Base-by-base conservation (phyloP, 2,888 invertebrate genomes). In the Caenorhabditis sp. region DNA sequence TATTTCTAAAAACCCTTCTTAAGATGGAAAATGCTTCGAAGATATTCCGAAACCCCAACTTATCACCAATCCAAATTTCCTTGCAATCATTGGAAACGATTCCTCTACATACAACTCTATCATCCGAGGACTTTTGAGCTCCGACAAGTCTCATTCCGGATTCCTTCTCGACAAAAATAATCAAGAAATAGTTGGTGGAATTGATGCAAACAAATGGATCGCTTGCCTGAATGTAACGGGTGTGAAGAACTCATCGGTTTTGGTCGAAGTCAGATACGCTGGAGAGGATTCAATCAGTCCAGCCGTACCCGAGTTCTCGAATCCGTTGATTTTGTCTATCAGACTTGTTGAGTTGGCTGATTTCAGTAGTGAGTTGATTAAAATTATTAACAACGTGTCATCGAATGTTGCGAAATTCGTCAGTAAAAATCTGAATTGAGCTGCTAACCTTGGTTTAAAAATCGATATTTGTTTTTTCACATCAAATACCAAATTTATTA, bases 301-400 rank as follows among this genome's bases (percentile, higher is more conserved):
- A 26, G 67, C 67, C 3, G 20, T 23, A 2, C 2, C 31, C 1
- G 4, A 14, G 3, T 75, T 62, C 53, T 59, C 61, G 1, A 70
- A 67, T 27, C 75, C 75, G 31, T 20, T 75, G n/a, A n/a, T 67
- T 10, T 43, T 75, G 2, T 67, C 75, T 2, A 53, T 75, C 23
- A 60, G 75, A 4, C n/a, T 75, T 1, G 67, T 63, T 10, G 75
- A 75, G 36, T 38, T 70, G 12, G 4, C 31, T 0, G n/a, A 14
- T 7, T 70, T 67, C 52, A 70, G 67, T 23, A 56, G 56, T 56
- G 26, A 10, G 25, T 56, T 56, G 3, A 4, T 23, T 21, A 12
- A 14, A 43, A 43, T 31, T 63, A 20, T 36, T 17, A 68, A 54
- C 1, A 4, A 3, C 20, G 31, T n/a, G n/a, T n/a, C n/a, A n/a